Conservation (phyloP, 1,140 invertebrate species). For the Platorchestia sp. region DNA sequence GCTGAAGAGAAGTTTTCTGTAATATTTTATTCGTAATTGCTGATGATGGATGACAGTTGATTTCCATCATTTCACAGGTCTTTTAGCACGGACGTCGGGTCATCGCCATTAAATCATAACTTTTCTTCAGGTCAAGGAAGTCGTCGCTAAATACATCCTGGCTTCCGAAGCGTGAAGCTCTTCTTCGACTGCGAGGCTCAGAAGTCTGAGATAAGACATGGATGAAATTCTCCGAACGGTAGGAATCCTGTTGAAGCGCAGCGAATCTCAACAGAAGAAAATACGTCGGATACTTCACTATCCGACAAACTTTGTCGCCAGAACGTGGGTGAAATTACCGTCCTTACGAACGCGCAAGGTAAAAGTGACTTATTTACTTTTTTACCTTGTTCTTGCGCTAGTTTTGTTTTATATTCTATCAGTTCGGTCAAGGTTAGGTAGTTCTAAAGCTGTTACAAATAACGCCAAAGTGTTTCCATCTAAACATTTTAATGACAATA, state of each 20-base stretch:
- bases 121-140: not conserved
- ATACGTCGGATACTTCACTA: not conserved
- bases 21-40: not conserved
- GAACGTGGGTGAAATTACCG: not conserved
- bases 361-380: not conserved
- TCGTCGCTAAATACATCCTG: not conserved
- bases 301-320: not conserved
- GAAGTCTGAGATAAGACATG: not conserved
- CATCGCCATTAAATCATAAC: not conserved
- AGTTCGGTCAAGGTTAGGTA: not conserved
- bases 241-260: slow-evolving; percentile 6
- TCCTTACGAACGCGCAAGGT: not conserved
- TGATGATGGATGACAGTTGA: not conserved
- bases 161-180: not conserved
- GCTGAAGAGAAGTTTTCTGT: not conserved
- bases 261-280: not conserved
- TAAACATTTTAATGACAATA: not conserved
- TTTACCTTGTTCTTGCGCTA: not conserved
- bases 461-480: not conserved
- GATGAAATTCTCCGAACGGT: not conserved
- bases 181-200: not conserved
- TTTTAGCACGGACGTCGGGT: not conserved
- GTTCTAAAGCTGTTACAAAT: not conserved
- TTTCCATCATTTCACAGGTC: not conserved
- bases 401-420: slow-evolving; percentile 2